Percentiles rank a stretch among this genome's conserved stretches.
phyloP scores from a whole-genome alignment of 1,140 invertebrate genomes.

The Caerostris extrusa region DNA sequence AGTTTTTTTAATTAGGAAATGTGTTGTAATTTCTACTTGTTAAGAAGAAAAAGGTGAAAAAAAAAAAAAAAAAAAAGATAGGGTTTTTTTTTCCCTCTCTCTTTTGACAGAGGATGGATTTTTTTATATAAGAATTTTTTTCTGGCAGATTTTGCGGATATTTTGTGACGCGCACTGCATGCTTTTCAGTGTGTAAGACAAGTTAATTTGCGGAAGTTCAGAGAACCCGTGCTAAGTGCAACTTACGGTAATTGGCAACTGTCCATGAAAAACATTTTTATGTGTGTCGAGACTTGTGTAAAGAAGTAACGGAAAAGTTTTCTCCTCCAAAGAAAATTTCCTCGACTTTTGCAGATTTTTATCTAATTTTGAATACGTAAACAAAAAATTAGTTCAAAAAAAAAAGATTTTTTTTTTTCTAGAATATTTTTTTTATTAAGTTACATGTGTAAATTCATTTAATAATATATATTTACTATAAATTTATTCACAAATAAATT shows the following conservation, averaged over 20 bases:
- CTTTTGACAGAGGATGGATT: not conserved
- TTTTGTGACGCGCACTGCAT: not conserved
- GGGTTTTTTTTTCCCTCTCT: not conserved
- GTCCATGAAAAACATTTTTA: not conserved
- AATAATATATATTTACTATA: no score
- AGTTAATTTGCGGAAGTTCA: slow-evolving; percentile 30
- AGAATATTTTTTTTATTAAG: no score
- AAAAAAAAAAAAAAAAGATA: no score
- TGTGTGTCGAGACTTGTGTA: not conserved
- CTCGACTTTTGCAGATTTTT: not conserved
- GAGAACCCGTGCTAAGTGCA: not conserved
- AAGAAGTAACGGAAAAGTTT: not conserved
- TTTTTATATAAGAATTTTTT: not conserved
- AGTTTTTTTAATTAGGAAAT: slow-evolving; percentile 33
- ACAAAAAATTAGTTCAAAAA: no score
- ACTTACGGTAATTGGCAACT: slow-evolving; percentile 8
- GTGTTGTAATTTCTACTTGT: not conserved
- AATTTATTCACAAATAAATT: no score
- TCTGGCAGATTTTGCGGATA: not conserved
- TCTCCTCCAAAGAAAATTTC: not conserved
- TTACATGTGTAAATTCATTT: no score
- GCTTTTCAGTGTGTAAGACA: not conserved
- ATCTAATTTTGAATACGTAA: no score
- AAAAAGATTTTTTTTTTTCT: no score
- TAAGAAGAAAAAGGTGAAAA: not conserved